phyloP scores from a whole-genome alignment of 2,888 invertebrate species.

The Choristoneura rosaceana region DNA sequence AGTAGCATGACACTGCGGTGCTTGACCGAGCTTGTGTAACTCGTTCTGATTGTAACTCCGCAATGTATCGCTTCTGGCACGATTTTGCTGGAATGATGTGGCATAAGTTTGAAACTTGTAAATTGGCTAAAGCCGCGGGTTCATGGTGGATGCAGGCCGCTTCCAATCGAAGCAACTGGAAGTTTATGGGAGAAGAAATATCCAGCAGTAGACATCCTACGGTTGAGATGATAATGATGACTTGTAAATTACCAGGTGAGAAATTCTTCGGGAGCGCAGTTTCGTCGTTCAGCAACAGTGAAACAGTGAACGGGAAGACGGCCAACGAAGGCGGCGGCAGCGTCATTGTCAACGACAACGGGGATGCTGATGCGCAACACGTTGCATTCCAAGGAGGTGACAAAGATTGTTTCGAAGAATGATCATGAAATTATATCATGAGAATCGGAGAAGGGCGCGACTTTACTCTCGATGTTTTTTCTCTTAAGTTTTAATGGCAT shows the following conservation, averaged over 20 bases:
- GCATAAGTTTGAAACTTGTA: too few relatives aligned
- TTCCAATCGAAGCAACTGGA: too few relatives aligned
- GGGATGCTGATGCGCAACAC: conserved; percentile 72
- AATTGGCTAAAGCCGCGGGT: too few relatives aligned
- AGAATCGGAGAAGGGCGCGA: neutral
- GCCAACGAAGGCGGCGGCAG: conserved; percentile 83
- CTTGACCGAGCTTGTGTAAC: too few relatives aligned
- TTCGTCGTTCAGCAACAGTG: conserved; percentile 18
- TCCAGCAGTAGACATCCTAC: too few relatives aligned
- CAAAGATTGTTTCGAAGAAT: conserved; percentile 7
- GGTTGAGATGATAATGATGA: too few relatives aligned
- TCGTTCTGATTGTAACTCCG: too few relatives aligned
- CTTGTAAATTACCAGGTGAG: conserved; percentile 29
- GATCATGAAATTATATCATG: neutral
- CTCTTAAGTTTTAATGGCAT: neutral
- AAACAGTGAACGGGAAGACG: conserved; percentile 52
- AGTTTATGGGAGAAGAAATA: too few relatives aligned
- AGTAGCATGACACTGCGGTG: too few relatives aligned
- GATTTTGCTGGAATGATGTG: too few relatives aligned
- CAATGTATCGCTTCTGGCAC: too few relatives aligned
- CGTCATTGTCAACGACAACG: conserved; percentile 87
- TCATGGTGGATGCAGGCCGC: too few relatives aligned
- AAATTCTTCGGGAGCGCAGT: conserved; percentile 44
- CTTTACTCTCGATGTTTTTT: neutral
- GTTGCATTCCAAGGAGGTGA: conserved; percentile 31